Evolutionary conservation across 2,113 vertebrate genomes (phyloP), one percentile per base, ranked within the genome.

Genomic region (Speoplatyrhinus poulsoni): DNA sequence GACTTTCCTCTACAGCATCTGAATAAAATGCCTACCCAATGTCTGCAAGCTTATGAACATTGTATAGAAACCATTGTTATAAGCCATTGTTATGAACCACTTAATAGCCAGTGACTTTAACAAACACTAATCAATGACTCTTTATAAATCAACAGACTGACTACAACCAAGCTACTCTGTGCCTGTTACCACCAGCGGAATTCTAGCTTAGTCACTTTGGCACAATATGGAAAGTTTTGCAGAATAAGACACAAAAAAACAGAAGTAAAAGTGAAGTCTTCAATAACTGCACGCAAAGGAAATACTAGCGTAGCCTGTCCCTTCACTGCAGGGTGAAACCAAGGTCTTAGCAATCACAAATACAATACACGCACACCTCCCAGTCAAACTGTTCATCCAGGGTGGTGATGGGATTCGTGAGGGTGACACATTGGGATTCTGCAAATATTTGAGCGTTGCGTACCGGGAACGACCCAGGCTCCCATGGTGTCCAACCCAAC

Each of bases 91-190:
- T 12, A 52, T 4, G 49, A 62, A 59, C 60, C 56, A 84, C 62
- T 68, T 76, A 19, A 46, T 68, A 26, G 84, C 81, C 82, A 89
- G 86, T 87, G 86, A 79, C 84, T 78, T 70, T 58, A 36, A 74
- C 49, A 80, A 71, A 55, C 53, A 62, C 60, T 19, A 16, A 17
- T 57, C 19, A 70, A 12, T 12, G 26, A 49, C n/a, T 66, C 58
- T 63, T 33, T n/a, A 58, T 12, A 6, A 67, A 26, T 75, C 33
- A 72, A 52, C 59, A 36, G 32, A 9, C 8, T 49, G 53, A 54
- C 53, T 58, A 70, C 55, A 10, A 57, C 3, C 8, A 57, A 55
- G 61, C 57, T 7, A 15, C 54, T 19, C 16, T 7, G 48, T 33
- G 57, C 60, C n/a, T 56, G 9, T 16, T 48, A 13, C 5, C 62